These are phyloP conservation scores for Dendronephthya gigantea DNA, from an alignment of 64 coral and sea anemone species.

Conservation along the genomic window DNA sequence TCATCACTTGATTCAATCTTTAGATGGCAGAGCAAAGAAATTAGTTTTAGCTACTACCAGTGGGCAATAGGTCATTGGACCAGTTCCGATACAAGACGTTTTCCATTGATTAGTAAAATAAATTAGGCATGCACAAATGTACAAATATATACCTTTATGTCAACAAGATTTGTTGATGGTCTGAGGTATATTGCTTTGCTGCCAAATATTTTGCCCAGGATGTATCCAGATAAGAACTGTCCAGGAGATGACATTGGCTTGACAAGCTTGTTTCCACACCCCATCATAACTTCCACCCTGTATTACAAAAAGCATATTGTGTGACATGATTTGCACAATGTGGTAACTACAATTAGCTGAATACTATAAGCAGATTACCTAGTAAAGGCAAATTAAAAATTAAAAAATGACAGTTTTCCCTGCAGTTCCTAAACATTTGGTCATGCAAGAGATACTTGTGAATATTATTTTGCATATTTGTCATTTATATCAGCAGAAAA, in stretches of 20 bases:
- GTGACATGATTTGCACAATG: neutral
- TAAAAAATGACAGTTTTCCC: too few species aligned
- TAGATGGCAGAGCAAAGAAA: neutral
- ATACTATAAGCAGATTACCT: neutral
- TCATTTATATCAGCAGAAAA: too few species aligned
- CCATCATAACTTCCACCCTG: conserved; percentile 3
- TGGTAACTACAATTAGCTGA: neutral
- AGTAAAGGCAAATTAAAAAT: too few species aligned
- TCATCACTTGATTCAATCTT: neutral
- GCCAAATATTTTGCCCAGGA: neutral
- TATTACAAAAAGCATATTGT: neutral
- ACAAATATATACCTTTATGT: neutral
- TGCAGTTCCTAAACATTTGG: too few species aligned
- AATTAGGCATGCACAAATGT: neutral
- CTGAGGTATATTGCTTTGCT: conserved; percentile 3
- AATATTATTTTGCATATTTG: too few species aligned
- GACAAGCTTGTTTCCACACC: conserved; percentile 15
- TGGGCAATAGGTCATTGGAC: too few species aligned
- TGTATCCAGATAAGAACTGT: neutral
- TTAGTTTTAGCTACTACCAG: neutral
- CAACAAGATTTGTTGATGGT: conserved; percentile 4
- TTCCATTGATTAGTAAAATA: neutral
- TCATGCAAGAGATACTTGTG: too few species aligned
- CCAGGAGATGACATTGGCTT: neutral
- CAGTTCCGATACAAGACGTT: neutral